Evolutionary conservation across 37 sponge, comb jelly and placozoan species (phyloP), one percentile per base, ranked within the genome.

Genomic region (Oscarella lobularis): DNA sequence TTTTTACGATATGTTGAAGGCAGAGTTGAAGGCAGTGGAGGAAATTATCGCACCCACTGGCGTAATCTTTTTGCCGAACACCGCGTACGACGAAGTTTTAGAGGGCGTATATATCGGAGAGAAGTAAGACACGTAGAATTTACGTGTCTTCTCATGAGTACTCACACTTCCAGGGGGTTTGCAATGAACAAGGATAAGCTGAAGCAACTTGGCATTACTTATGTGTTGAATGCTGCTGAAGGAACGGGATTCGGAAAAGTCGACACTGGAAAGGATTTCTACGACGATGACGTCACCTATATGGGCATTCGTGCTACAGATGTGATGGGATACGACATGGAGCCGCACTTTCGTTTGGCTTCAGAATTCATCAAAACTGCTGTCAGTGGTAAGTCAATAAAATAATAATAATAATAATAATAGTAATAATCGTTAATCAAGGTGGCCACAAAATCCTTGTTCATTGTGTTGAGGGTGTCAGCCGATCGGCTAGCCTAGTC

Each of bases 381-480:
- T 3, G 2, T 48, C 60, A 9, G 9, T 9, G 60, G 60, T 48
- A 48, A n/a, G n/a, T n/a, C n/a, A n/a, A n/a, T 48, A 48, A 48
- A 48, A 20, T 48, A 48, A 20, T 48, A 9, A 48, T 27, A 48
- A 20, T 48, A 48, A n/a, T n/a, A n/a, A n/a, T n/a, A n/a, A n/a
- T n/a, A 27, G 9, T 48, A 20, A 48, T 48, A 20, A 27, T 48
- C 20, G 20, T 48, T 20, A 27, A 66, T 2, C 69, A 2, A 20
- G 14, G 41, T 5, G 60, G 74, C 31, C 66, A 60, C 3, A 66
- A 39, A 66, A 40, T 87, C 9, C 55, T 87, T 67, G 84, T 87
- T 6, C 83, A 87, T 77, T 87, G 88, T 36, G 39, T 66, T 38
- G 88, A 82, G 20, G 88, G 88, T 38, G 81, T 69, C 36, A 87